A percentile compares a stretch with the other conserved stretches of the same genome.
phyloP scores from a whole-genome alignment of 1,140 invertebrate genomes.

The Aplysia californica region DNA sequence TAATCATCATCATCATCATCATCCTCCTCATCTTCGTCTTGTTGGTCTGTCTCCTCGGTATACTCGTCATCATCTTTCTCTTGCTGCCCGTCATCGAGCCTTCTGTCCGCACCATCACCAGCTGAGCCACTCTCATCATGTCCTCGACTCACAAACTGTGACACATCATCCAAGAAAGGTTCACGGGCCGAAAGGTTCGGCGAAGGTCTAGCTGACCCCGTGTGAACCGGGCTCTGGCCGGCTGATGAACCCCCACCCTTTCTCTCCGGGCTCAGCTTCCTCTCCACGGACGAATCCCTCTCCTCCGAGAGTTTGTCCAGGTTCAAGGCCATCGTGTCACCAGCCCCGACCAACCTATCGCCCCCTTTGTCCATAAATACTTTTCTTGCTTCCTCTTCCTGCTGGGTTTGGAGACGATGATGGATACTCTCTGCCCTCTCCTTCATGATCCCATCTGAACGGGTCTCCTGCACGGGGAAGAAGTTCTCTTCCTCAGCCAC shows the following conservation, averaged over 20 bases:
- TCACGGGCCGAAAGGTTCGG: background rate
- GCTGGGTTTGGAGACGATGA: no score
- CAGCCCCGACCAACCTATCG: background rate
- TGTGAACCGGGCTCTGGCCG: background rate
- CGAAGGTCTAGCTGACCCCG: background rate
- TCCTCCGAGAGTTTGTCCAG: conserved; percentile 32
- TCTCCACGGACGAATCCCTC: conserved; percentile 20
- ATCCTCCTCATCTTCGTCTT: conserved; percentile 21
- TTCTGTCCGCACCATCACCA: no score
- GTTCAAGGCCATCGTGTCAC: no score
- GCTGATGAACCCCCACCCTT: background rate
- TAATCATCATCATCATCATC: conserved; percentile 25
- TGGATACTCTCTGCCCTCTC: no score
- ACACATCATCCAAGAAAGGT: background rate
- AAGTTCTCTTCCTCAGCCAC: conserved; percentile 18
- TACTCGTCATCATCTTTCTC: conserved; percentile 45
- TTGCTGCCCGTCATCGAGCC: conserved; percentile 31
- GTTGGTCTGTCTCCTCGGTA: conserved; percentile 28
- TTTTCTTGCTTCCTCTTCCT: background rate
- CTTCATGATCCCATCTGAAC: conserved; percentile 15
- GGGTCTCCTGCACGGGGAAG: conserved; percentile 26
- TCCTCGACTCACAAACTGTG: background rate
- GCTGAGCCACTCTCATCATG: background rate
- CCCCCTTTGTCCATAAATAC: background rate
- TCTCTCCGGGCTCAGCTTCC: conserved; percentile 21